phyloP scores from a whole-genome alignment of 2,113 vertebrate genomes.

The Corydoras sp. region DNA sequence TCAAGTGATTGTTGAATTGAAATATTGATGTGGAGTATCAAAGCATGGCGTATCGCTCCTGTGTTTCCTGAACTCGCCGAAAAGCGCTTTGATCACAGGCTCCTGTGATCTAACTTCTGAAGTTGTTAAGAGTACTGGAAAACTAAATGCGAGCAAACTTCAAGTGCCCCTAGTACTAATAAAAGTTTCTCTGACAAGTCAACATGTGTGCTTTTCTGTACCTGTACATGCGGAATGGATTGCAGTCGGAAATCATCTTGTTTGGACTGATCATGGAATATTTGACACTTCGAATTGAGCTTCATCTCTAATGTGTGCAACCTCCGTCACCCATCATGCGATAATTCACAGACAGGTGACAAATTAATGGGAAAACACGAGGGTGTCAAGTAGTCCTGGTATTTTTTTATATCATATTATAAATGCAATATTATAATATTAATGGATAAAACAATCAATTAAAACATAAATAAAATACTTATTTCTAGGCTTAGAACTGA shows the following conservation, averaged over 20 bases:
- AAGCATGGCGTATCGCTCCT: slow-evolving; percentile 72
- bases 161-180: slow-evolving; percentile 73
- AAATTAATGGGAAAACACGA: no score
- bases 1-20: slow-evolving; percentile 79
- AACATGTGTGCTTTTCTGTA: slow-evolving; percentile 55
- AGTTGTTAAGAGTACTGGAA: slow-evolving; percentile 77
- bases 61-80: slow-evolving; percentile 76
- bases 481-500: no score
- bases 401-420: no score
- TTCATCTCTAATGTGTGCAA: no score
- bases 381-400: no score
- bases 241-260: slow-evolving; percentile 52
- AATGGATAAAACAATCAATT: no score
- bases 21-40: slow-evolving; percentile 82
- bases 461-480: no score
- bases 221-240: slow-evolving; percentile 57
- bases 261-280: slow-evolving; percentile 46
- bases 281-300: neutral
- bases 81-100: slow-evolving; percentile 75
- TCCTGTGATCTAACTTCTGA: slow-evolving; percentile 80
- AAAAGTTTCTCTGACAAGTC: slow-evolving; percentile 73
- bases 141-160: slow-evolving; percentile 82
- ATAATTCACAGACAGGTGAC: no score
- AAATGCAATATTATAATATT: no score
- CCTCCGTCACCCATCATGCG: no score